Evolutionary conservation across 2,888 invertebrate genomes (phyloP), one percentile per base, ranked within the genome.

Genomic region (Meta bourneti): DNA sequence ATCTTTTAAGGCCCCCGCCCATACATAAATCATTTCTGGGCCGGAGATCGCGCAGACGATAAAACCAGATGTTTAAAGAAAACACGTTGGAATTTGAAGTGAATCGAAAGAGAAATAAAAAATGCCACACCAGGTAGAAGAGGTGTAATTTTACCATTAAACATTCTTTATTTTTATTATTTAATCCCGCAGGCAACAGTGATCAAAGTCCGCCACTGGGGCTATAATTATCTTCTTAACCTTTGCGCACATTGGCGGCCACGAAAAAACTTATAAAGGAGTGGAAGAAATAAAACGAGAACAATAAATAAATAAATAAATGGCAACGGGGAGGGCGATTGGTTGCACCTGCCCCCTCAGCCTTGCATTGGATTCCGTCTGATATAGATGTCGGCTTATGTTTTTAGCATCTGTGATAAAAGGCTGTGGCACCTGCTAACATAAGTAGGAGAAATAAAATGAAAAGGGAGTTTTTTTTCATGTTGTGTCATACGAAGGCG

Each of bases 61-160:
- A 87, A 78, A 48, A 51, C 19, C 81, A 82, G 89, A 75, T 70
- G 75, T 82, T 82, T 89, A 82, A 77, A 82, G 83, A 77, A 74
- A 83, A 89, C 89, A 83, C 78, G 78, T 71, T 48, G 89, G 89
- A 89, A 83, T 89, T 84, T 84, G 72, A 72, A 16, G 72, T 70
- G 54, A 71, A 54, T 49, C 48, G 20, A 74, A 84, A 74, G 51
- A 52, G 9, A 51, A 74, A 52, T 20, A 71, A 82, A 16, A 51
- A 61, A 61, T 61, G 16, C 61, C 61, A 61, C 61, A 61, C 61
- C 1, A 7, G 61, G 19, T 54, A 19, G 49, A 11, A 83, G 78
- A 83, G 83, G 83, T 83, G 83, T 84, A 89, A 89, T 89, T 89
- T 89, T 72, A 89, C 77, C 89, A 89, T 89, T 89, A 89, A 89